Evolutionary conservation across 2,797 vertebrate genomes (phyloP), one percentile per base, ranked within the genome.

Genomic region (Harpagifer antarcticus): DNA sequence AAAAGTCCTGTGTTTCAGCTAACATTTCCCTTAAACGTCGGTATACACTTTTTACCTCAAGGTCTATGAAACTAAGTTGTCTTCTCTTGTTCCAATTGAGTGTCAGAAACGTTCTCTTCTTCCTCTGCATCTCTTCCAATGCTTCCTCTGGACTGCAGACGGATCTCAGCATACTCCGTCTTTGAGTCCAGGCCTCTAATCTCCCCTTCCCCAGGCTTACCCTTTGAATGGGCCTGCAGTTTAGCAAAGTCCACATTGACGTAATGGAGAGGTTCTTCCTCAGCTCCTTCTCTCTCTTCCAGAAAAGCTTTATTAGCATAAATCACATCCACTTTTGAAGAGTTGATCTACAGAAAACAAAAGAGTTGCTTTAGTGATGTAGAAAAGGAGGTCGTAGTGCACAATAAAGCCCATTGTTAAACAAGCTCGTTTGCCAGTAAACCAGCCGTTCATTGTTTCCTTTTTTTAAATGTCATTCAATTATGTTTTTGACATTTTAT

Each of bases 161-260:
- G 20, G 48, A 85, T 68, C 74, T 88, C 70, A 9, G 88, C 60
- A 1, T 85, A 84, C 37, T 89, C 79, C 0, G 49, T 89, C 33
- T 69, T 78, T 64, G 79, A 71, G 19, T 48, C 53, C 48, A 61
- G 60, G 14, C 77, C 85, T 69, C 61, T 49, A 42, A 86, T 57
- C 61, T 77, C 76, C 5, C 27, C 76, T 12, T 75, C 80, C 16
- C 6, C 53, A 0, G 13, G 19, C 8, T 64, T 50, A 1, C 13
- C 50, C 17, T 61, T 58, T 17, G 82, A 58, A 5, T 19, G 53
- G 3, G 7, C 69, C 72, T 72, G 81, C 9, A 77, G 43, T 67
- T 88, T n/a, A 56, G 20, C 53, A 19, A 89, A 81, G 49, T 86
- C 64, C 48, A 85, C 57, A 1, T 56, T 44, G 20, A 63, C 75